Conservation (phyloP, 2,888 invertebrate genomes). For the Parascotia fuliginaria region DNA sequence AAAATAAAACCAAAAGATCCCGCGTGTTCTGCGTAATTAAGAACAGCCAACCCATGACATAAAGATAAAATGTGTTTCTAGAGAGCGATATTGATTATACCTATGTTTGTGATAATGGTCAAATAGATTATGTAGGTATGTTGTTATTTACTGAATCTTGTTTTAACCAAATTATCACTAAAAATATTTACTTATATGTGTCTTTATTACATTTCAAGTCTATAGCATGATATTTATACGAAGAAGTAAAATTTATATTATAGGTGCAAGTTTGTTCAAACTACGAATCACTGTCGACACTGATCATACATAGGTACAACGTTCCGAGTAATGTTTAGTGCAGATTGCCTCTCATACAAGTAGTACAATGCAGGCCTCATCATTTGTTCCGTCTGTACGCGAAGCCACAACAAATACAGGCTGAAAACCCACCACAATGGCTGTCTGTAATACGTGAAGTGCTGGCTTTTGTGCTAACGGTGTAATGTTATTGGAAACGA, state of each 20-base stretch:
- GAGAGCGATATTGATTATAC: no score
- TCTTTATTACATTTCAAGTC: no score
- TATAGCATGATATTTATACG: not conserved
- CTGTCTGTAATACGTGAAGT: conserved; percentile 54
- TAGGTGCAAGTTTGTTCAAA: conserved; percentile 17
- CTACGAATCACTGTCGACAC: conserved; percentile 10
- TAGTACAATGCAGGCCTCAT: conserved; percentile 62
- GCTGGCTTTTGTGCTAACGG: conserved; percentile 43
- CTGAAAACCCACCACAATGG: conserved; percentile 48
- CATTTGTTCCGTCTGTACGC: conserved; percentile 52
- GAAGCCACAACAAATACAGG: conserved; percentile 47
- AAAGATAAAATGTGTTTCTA: no score
- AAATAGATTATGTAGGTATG: no score
- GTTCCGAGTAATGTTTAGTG: conserved; percentile 48
- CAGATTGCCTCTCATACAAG: conserved; percentile 52
- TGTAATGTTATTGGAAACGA: conserved; percentile 29
- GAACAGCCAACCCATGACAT: no score
- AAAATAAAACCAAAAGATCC: no score
- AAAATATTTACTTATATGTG: not conserved
- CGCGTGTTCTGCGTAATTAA: no score
- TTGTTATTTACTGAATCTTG: no score
- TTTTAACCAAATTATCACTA: no score
- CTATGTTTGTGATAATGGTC: no score
- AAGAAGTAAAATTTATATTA: no score
- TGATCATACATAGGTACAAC: conserved; percentile 23